Evolutionary conservation across 2,888 invertebrate species (phyloP).

Genomic region (Nomada fucata): DNA sequence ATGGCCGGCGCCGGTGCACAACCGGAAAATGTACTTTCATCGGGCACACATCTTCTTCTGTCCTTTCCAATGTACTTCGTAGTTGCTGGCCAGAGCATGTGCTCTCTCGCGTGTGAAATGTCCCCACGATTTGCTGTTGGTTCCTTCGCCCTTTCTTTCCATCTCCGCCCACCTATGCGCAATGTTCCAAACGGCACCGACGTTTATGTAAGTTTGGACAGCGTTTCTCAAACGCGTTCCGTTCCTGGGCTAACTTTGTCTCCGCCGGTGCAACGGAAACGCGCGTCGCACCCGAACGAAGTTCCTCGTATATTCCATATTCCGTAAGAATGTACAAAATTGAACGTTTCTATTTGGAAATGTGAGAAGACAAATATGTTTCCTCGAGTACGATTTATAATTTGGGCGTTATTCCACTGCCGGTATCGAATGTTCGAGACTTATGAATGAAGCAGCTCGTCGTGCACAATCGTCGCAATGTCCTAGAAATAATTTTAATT

Average conservation of each 20-base stretch:
- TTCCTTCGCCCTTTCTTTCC: conserved; percentile 56
- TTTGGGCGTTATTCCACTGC: too few relatives aligned
- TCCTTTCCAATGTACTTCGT: conserved; percentile 77
- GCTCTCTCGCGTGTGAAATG: conserved; percentile 63
- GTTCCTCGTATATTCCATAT: background rate
- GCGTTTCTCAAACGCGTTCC: conserved; percentile 51
- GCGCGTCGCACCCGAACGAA: background rate
- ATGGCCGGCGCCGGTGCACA: conserved; percentile 19
- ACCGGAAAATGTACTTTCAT: conserved; percentile 59
- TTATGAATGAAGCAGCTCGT: too few relatives aligned
- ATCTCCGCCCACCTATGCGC: conserved; percentile 37
- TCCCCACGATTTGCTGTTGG: conserved; percentile 64
- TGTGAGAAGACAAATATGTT: background rate
- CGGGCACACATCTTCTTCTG: conserved; percentile 73
- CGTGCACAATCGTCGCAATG: too few relatives aligned
- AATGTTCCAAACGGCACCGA: conserved; percentile 40
- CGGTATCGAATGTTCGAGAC: too few relatives aligned
- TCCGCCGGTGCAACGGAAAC: background rate
- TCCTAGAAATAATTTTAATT: too few relatives aligned
- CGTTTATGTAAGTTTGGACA: conserved; percentile 52
- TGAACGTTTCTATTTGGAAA: too few relatives aligned
- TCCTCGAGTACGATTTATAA: background rate
- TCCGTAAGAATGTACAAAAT: too few relatives aligned
- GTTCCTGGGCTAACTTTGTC: too few relatives aligned
- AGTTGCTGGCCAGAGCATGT: conserved; percentile 63